Conservation (phyloP, 2,888 invertebrate genomes). For the Eupithecia insigniata region DNA sequence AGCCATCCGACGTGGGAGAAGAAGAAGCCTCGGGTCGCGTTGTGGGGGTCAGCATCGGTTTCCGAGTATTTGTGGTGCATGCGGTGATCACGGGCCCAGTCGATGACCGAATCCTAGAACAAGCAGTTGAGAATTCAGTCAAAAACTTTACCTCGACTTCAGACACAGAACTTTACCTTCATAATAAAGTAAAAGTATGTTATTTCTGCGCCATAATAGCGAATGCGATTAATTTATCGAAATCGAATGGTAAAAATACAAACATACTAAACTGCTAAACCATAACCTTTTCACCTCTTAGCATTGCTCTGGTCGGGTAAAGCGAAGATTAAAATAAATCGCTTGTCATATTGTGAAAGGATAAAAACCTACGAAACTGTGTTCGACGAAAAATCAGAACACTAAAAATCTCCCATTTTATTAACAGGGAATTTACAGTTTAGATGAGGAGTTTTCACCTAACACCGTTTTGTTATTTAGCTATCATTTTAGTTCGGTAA, state of each 20-base stretch:
- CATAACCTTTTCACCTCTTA: too few relatives aligned
- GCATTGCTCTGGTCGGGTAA: neutral
- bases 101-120: constrained; percentile 88
- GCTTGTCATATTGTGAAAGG: neutral
- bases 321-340: neutral
- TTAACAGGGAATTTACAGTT: neutral
- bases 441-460: neutral
- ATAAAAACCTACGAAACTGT: neutral
- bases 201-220: too few relatives aligned
- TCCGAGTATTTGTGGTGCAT: constrained; percentile 97
- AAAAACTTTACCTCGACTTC: neutral
- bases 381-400: neutral
- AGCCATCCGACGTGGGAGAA: constrained; percentile 98
- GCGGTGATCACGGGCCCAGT: constrained; percentile 92
- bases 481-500: neutral
- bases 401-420: neutral
- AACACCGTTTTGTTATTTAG: neutral
- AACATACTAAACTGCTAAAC: too few relatives aligned
- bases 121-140: neutral
- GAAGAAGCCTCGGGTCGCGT: constrained; percentile 96
- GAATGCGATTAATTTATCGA: too few relatives aligned
- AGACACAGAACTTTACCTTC: too few relatives aligned
- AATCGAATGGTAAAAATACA: too few relatives aligned
- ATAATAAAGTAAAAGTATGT: too few relatives aligned
- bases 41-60: constrained; percentile 97